Base-by-base conservation (phyloP, 2,797 vertebrate species). In the Darevskia nairensis region DNA sequence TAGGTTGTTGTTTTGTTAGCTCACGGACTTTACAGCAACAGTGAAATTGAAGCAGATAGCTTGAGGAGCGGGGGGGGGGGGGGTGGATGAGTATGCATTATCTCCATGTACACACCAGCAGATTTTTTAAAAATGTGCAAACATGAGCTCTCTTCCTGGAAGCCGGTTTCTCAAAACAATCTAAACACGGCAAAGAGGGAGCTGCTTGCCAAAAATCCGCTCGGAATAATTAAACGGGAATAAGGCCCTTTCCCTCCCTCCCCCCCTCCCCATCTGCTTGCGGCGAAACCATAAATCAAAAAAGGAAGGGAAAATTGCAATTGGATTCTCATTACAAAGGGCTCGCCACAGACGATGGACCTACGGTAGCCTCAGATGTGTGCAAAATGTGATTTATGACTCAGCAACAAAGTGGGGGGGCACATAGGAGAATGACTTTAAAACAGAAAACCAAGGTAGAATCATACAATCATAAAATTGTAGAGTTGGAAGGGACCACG, bases 121-220 rank as follows among this genome's bases (percentile, higher is more conserved):
- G 82, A 89, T 79, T 86, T 69, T 76, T 69, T 61, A 35, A 87
- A 84, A 87, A 91, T 94, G 91, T 94, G 92, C 94, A 96, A 93
- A 93, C 94, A 90, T 46, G 11, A 93, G 85, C 27, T 50, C 86
- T 95, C 91, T 80, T 84, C 91, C 3, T 90, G 86, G 32, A 92
- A 95, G 91, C 90, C 90, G 80, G 69, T 89, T 88, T 92, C 81
- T 80, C 61, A 92, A 93, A 94, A 93, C 91, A 95, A 76, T 69
- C 83, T 80, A 64, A 21, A 84, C 50, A 79, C 90, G 89, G 86
- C 93, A 94, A 90, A 91, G 84, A 39, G 90, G 93, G 90, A 93
- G 84, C 92, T 93, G 90, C 88, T 90, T 95, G 93, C 90, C 92
- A 94, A 92, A 92, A 90, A 93, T 93, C 81, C 82, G 88, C 82